Base-by-base conservation (phyloP, 2,797 vertebrate genomes). In the Agapornis canus region DNA sequence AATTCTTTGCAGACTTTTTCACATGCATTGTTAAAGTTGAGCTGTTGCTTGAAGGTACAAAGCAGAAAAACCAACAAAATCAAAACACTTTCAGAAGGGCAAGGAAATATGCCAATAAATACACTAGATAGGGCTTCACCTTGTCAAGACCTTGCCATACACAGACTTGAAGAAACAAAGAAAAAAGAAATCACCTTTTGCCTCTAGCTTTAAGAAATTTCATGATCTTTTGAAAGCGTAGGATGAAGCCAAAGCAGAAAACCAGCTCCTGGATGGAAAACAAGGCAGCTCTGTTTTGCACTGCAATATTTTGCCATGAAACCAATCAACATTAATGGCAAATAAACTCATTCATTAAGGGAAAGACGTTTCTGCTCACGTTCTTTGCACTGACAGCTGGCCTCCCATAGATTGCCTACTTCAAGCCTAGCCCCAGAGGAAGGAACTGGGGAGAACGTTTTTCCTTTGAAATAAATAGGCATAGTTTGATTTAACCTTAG, bases 91-190 rank as follows among this genome's bases (percentile, higher is more conserved):
- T 95, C 92, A 95, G 90, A 93, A 97, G 95, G 94, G 91, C 91
- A 97, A 92, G 86, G 87, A 97, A 97, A 96, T 90, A 93, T 95
- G 94, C 96, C 95, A 96, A 94, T 92, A 96, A 90, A 95, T 86
- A 91, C 84, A 65, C 89, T 87, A 93, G 81, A 83, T 39, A 66
- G 89, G 92, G 95, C 94, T 95, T 97, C 97, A 97, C 97, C 97
- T 97, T 97, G 97, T 97, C 97, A 97, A 94, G 90, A 86, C 91
- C 97, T 95, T 92, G 89, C 95, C 94, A 88, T 82, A 37, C 77
- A 95, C 39, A 81, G 89, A 82, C 91, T 97, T 93, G 86, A 96
- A 88, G 69, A 95, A 97, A 96, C 63, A 96, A 87, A 85, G 75
- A 85, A 82, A 71, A 73, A 89, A 89, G 52, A 87, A 93, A 95